Conservation (phyloP, 2,113 vertebrate species). For the Cyanocitta stelleri region DNA sequence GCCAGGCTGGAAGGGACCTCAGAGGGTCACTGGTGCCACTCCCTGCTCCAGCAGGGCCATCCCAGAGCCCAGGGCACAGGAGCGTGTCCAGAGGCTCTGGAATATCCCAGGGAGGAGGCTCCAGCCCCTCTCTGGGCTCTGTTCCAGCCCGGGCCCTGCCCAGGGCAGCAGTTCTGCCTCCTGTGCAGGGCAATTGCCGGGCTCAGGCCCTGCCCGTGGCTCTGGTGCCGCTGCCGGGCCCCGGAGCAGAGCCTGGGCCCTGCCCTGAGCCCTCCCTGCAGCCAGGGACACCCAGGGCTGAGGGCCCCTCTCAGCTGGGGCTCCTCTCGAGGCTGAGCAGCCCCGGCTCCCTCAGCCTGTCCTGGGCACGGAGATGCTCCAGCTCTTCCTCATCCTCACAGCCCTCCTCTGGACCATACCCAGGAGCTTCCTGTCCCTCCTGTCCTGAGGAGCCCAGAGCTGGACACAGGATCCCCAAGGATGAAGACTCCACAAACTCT, state of each 20-base stretch:
- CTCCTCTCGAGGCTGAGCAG: not conserved
- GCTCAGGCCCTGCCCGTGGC: too few relatives aligned
- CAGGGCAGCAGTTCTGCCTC: too few relatives aligned
- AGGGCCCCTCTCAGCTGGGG: not conserved
- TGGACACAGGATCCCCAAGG: not conserved
- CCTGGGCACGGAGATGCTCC: not conserved
- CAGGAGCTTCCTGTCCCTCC: not conserved
- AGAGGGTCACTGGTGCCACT: not conserved
- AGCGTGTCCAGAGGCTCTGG: not conserved
- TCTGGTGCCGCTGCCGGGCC: not conserved
- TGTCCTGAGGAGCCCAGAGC: not conserved
- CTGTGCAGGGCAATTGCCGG: too few relatives aligned
- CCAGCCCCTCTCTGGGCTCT: not conserved
- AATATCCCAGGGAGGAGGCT: not conserved
- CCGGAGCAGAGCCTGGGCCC: not conserved
- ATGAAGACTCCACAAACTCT: not conserved
- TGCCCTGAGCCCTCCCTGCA: not conserved
- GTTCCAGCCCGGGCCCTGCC: not conserved
- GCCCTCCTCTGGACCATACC: rapidly evolving
- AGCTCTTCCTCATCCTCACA: not conserved
- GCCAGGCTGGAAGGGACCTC: not conserved
- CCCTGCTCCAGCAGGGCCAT: not conserved
- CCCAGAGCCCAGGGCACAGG: not conserved
- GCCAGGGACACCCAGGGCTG: not conserved
- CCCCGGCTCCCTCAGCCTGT: not conserved